phyloP scores from a whole-genome alignment of 23 tunicate genomes.

The Pegea sp. region DNA sequence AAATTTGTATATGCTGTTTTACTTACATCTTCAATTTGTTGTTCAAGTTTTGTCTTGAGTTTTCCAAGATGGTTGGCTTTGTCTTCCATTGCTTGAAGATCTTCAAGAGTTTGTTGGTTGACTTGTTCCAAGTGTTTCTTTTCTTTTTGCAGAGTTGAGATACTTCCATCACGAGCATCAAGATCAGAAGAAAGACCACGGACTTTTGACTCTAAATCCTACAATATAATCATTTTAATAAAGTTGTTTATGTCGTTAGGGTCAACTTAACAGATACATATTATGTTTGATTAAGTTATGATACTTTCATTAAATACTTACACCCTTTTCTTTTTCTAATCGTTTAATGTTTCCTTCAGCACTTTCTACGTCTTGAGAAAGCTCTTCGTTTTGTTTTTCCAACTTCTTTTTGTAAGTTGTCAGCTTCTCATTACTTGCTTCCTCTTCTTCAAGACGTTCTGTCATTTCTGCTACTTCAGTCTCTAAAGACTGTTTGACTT shows the following conservation, averaged over 20 bases:
- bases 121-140: conserved; percentile 71
- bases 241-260: no score
- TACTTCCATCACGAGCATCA: conserved; percentile 50
- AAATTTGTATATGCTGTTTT: not conserved
- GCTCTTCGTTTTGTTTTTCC: conserved; percentile 58
- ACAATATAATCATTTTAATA: no score
- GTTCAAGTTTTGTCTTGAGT: conserved; percentile 81
- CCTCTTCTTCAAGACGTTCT: conserved; percentile 95
- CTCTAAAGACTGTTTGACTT: conserved; percentile 73
- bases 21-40: conserved; percentile 91
- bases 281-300: no score
- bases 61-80: conserved; percentile 91
- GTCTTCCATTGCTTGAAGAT: conserved; percentile 98
- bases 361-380: conserved; percentile 80
- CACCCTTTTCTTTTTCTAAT: conserved; percentile 89
- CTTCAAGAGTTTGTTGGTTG: conserved; percentile 95
- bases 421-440: conserved; percentile 52
- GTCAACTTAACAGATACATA: no score
- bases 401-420: conserved; percentile 69
- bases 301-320: no score
- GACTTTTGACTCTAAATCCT: conserved; percentile 61
- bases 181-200: conserved; percentile 59
- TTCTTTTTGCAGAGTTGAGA: conserved; percentile 51
- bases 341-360: conserved; percentile 71
- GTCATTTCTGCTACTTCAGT: conserved; percentile 69